These are phyloP conservation scores for Iselma pallidipennis DNA, from an alignment of 2,888 invertebrate species.

Conservation along the genomic window DNA sequence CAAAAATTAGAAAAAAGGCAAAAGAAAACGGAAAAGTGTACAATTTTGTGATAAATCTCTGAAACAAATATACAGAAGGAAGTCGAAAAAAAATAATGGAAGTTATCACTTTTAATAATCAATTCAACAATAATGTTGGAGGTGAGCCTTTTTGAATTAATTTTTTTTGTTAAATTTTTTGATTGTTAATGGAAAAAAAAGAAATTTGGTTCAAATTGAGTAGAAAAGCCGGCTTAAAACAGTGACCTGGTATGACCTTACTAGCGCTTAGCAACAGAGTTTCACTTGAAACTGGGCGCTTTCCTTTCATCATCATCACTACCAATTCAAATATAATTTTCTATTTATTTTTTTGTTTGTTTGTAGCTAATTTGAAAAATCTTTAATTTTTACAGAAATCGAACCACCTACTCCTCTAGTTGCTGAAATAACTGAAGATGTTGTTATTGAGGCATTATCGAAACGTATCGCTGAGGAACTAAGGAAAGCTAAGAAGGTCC, in stretches of 20 bases:
- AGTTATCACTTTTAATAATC: slow-evolving; percentile 77
- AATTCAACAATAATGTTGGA: slow-evolving; percentile 58
- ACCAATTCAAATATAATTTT: too few relatives aligned
- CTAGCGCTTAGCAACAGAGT: slow-evolving; percentile 34
- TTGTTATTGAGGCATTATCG: slow-evolving; percentile 71
- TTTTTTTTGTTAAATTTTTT: slow-evolving; percentile 2
- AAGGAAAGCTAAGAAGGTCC: slow-evolving; percentile 76
- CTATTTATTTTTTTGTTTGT: slow-evolving; percentile 18
- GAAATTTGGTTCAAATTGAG: slow-evolving; percentile 5
- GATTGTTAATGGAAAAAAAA: not conserved
- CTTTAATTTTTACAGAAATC: slow-evolving; percentile 38
- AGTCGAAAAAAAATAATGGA: slow-evolving; percentile 74
- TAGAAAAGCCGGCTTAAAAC: slow-evolving; percentile 14
- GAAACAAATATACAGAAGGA: too few relatives aligned
- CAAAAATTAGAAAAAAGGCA: too few relatives aligned
- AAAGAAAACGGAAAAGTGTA: too few relatives aligned
- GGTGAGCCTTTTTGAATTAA: slow-evolving; percentile 29
- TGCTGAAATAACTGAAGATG: slow-evolving; percentile 56
- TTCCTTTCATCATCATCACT: slow-evolving; percentile 18
- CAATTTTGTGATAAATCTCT: too few relatives aligned
- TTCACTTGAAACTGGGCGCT: slow-evolving; percentile 25
- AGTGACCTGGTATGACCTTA: slow-evolving; percentile 36
- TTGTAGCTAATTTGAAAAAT: slow-evolving; percentile 9
- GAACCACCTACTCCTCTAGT: slow-evolving; percentile 38
- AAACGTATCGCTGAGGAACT: slow-evolving; percentile 76